A percentile compares a stretch with the other conserved stretches of the same genome.
Evolutionary conservation across 2,113 vertebrate species (phyloP).

Genomic region (Centrocercus urophasianus): DNA sequence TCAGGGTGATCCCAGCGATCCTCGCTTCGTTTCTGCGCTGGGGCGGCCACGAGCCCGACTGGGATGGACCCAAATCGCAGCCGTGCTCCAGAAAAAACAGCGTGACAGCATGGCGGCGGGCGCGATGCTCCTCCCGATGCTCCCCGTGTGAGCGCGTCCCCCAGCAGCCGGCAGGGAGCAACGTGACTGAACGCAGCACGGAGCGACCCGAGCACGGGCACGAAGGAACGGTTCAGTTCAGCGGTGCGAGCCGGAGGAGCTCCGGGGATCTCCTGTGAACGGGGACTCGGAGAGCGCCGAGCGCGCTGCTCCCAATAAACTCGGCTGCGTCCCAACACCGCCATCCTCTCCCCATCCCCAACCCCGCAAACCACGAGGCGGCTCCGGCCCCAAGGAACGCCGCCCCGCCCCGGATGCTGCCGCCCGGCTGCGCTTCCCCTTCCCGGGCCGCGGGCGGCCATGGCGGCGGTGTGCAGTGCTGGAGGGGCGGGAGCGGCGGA

Average conservation of each 20-base stretch:
- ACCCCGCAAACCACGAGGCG: too few relatives aligned
- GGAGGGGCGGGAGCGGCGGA: background rate
- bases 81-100: background rate
- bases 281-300: too few relatives aligned
- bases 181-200: background rate
- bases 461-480: background rate
- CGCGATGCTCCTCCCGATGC: background rate
- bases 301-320: background rate
- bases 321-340: background rate
- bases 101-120: background rate
- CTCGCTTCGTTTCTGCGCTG: background rate
- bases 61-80: background rate
- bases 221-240: background rate
- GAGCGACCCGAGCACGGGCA: background rate
- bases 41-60: fast-evolving
- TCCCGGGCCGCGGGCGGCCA: background rate
- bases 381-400: too few relatives aligned
- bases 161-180: background rate
- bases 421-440: background rate
- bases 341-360: too few relatives aligned
- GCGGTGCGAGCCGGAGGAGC: background rate
- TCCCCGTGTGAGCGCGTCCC: background rate
- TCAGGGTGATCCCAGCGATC: background rate
- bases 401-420: background rate
- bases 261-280: background rate